Base-by-base conservation (phyloP, 2,113 vertebrate species). In the Capreolus pygargus region DNA sequence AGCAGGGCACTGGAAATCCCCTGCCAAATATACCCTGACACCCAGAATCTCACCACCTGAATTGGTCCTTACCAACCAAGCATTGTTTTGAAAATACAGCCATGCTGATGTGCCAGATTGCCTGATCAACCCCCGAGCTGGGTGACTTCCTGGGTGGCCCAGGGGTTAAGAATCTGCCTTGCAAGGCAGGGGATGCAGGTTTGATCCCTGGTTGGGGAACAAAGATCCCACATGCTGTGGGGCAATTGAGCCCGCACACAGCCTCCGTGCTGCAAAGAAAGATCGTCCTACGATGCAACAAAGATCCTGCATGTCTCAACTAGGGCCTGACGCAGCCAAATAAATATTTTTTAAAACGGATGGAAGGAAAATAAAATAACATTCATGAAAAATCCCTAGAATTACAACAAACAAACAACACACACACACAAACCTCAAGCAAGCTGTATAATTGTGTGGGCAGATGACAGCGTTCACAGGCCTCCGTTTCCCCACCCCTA, bases 261-360 rank as follows among this genome's bases (percentile, higher is more conserved):
- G 70, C 36, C 36, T 43, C 23, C 6, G 5, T 25, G 23, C 70
- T 25, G 36, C 70, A 14, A 0, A 27, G 70, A 27, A 27, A 76
- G 23, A 3, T 25, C 23, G 13, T 27, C 3, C 0, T 39, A 25
- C 43, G 70, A 43, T 43, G 36, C 70, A 43, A 39, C 5, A 1
- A 43, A 43, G 36, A 76, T 43, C 12, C 70, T 76, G 70, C 70
- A 74, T 43, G 70, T 25, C 36, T 13, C 23, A 76, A 76, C 36
- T 27, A 43, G 43, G 23, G 36, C 70, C 70, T 76, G 70, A 76
- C 1, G 21, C 70, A 76, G 70, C 36, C 21, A 76, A 43, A 43
- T 7, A 43, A 39, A 43, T 43, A 27, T 27, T 76, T 76, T 43
- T 27, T 2, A 0, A 27, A 76, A 27, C 43, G 23, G 23, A 39